These are phyloP conservation scores for Onchidella celtica DNA, from an alignment of 2,888 invertebrate species.

Conservation along the genomic window DNA sequence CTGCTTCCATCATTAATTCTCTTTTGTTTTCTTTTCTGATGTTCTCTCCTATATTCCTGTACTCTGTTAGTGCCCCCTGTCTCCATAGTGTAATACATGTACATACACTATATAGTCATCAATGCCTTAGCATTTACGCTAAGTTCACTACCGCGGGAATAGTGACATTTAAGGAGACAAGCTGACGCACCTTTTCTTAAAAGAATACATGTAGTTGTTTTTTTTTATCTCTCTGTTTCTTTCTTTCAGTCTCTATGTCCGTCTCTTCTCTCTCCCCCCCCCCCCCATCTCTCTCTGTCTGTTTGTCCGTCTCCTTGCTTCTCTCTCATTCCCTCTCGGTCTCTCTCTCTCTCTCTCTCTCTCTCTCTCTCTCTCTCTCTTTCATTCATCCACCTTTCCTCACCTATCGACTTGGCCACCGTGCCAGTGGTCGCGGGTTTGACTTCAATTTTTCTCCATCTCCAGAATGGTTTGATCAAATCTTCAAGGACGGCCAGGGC, in stretches of 20 bases:
- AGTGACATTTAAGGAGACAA: too few species aligned
- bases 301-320: neutral
- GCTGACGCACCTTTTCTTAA: too few species aligned
- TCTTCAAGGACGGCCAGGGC: slow-evolving; percentile 94
- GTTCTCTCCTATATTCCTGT: too few species aligned
- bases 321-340: neutral
- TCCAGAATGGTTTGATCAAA: slow-evolving; percentile 82
- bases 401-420: slow-evolving; percentile 85
- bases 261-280: neutral
- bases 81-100: too few species aligned
- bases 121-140: too few species aligned
- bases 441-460: slow-evolving; percentile 81
- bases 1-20: too few species aligned
- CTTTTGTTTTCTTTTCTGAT: too few species aligned
- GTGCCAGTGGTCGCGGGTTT: slow-evolving; percentile 87
- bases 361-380: slow-evolving; percentile 2
- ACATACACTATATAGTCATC: too few species aligned
- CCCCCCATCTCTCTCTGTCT: neutral
- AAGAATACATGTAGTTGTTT: too few species aligned
- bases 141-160: too few species aligned
- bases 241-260: neutral
- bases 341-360: slow-evolving; percentile 17
- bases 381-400: neutral
- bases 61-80: too few species aligned
- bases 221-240: neutral